Evolutionary conservation across 2,797 vertebrate genomes (phyloP), one percentile per base, ranked within the genome.

Genomic region (Rhinophrynus dorsalis): DNA sequence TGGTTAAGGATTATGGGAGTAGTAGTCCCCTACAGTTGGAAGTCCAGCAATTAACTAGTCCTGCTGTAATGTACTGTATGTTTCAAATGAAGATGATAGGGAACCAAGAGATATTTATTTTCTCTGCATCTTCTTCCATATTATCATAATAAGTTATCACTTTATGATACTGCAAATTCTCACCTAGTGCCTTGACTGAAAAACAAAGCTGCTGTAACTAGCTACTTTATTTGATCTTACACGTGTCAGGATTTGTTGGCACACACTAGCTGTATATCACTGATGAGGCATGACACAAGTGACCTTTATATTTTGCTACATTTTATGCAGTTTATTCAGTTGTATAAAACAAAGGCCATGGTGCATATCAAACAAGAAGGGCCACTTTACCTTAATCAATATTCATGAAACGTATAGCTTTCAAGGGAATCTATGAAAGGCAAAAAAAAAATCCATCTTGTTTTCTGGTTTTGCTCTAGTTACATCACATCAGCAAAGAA

Each of bases 401-500:
- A 70, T 70, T 70, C 67, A 70, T 62, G 58, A 70, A 70, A 62
- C 37, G 29, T 48, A 70, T 61, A 54, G 58, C 58, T 62, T 55
- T 55, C 27, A 13, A 62, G 51, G 38, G 58, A 38, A 62, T 70
- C 62, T 54, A 70, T 70, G 38, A 62, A 62, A 62, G 40, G 58
- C 37, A 62, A 54, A 68, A 51, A 50, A 29, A 45, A 61, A 69
- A 70, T 62, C 58, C 40, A 70, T 56, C 58, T 70, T 70, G 35
- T 55, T 50, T 55, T 62, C 26, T 44, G 38, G 33, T 55, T 56
- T 62, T 70, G 58, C 67, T 70, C 58, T 40, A 47, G 58, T 70
- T 70, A 62, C 67, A 70, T 27, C 29, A 47, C 38, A 70, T 70
- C 67, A 70, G 67, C 58, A 70, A n/a, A 45, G 57, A 70, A 62